phyloP scores from a whole-genome alignment of 2,888 invertebrate species.

The Ametastegia equiseti region DNA sequence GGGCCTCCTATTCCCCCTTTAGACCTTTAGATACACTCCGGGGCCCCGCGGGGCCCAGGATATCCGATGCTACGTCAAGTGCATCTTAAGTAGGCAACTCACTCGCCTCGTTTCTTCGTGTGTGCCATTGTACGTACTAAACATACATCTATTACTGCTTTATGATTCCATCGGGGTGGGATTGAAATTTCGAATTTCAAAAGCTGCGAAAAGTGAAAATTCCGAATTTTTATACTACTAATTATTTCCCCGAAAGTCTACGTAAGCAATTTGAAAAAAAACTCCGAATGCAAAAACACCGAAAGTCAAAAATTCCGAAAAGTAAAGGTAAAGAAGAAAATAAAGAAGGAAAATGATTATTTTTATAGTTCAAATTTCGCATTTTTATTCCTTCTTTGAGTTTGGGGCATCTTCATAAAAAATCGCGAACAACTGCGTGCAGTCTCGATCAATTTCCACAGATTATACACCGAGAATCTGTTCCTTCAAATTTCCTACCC shows the following conservation, averaged over 20 bases:
- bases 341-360: background rate
- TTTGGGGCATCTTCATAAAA: background rate
- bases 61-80: conserved; percentile 47
- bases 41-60: conserved; percentile 39
- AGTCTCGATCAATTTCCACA: background rate
- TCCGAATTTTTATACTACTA: too few relatives aligned
- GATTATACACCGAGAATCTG: background rate
- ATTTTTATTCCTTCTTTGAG: background rate
- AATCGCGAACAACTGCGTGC: background rate
- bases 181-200: too few relatives aligned
- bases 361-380: background rate
- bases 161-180: conserved; percentile 4
- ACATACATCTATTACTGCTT: too few relatives aligned
- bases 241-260: too few relatives aligned
- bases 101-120: background rate
- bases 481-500: background rate
- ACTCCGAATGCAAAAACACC: too few relatives aligned
- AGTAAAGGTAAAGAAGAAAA: too few relatives aligned
- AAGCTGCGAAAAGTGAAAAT: too few relatives aligned
- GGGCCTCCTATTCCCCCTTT: conserved; percentile 7
- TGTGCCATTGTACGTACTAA: too few relatives aligned
- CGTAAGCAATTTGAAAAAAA: too few relatives aligned
- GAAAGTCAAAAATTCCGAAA: too few relatives aligned
- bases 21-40: background rate
- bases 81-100: conserved; percentile 46